phyloP scores from a whole-genome alignment of 2,113 vertebrate species.

The Collichthys lucidus region DNA sequence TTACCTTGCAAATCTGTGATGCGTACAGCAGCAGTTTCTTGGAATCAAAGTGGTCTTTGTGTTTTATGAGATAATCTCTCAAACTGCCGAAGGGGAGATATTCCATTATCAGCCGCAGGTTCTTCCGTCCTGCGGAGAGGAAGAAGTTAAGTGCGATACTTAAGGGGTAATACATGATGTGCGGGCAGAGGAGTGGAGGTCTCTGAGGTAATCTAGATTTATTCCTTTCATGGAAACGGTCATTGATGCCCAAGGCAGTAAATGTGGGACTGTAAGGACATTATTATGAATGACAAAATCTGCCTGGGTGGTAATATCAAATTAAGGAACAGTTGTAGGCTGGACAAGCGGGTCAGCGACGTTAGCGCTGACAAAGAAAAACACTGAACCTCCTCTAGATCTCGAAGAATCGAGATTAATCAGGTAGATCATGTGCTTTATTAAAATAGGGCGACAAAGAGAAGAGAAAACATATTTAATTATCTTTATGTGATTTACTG shows the following conservation, averaged over 20 bases:
- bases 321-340: slow-evolving; percentile 11
- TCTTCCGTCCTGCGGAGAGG: slow-evolving; percentile 86
- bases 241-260: background rate
- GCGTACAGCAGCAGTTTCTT: slow-evolving; percentile 94
- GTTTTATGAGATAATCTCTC: slow-evolving; percentile 96
- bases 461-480: background rate
- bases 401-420: background rate
- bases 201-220: slow-evolving; percentile 33
- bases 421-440: background rate
- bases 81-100: slow-evolving; percentile 96
- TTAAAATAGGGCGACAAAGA: background rate
- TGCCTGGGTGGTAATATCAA: slow-evolving; percentile 17
- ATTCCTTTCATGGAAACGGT: slow-evolving; percentile 35
- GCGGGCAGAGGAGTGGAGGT: background rate
- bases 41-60: slow-evolving; percentile 93
- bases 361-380: background rate
- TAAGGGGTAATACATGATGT: background rate
- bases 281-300: slow-evolving; percentile 22
- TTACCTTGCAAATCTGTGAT: slow-evolving; percentile 97
- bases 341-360: background rate
- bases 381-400: background rate
- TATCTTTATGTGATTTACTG: background rate
- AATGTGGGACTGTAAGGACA: slow-evolving; percentile 16
- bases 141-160: background rate
- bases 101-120: slow-evolving; percentile 97